Evolutionary conservation across 2,113 vertebrate species (phyloP).

Genomic region (Coptodon rendalli): DNA sequence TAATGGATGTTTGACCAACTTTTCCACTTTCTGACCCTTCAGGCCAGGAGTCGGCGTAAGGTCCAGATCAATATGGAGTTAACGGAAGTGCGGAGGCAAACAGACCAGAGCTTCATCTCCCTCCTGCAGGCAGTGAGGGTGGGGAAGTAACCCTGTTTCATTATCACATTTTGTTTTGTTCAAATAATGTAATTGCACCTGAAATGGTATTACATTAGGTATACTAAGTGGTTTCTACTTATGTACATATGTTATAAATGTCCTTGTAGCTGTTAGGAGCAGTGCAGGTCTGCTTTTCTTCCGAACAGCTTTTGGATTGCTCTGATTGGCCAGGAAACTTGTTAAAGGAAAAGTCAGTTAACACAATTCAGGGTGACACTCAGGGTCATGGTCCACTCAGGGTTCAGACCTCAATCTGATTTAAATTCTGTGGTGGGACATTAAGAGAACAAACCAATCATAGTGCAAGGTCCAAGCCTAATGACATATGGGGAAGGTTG

Average conservation of each 20-base stretch:
- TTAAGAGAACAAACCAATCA: neutral
- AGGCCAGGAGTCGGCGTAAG: conserved; percentile 89
- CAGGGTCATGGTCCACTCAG: neutral
- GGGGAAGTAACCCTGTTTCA: conserved; percentile 78
- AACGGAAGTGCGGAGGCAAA: conserved; percentile 86
- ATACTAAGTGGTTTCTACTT: neutral
- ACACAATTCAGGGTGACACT: conserved; percentile 75
- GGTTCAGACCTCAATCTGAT: neutral
- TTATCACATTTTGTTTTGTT: neutral
- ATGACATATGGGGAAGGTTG: neutral
- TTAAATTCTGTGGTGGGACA: neutral
- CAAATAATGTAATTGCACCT: neutral
- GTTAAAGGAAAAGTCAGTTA: neutral
- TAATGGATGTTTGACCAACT: neutral
- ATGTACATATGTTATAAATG: neutral
- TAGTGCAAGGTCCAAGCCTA: neutral
- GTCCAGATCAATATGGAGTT: conserved; percentile 92
- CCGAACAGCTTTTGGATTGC: neutral
- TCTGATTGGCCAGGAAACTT: neutral
- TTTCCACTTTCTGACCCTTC: neutral
- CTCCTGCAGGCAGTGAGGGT: conserved; percentile 85
- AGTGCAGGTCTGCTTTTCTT: neutral
- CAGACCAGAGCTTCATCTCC: conserved; percentile 84
- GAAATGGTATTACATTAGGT: neutral
- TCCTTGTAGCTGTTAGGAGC: neutral